Percentiles rank a stretch among this genome's conserved stretches.
These are phyloP conservation scores for Lochmaea crataegi DNA, from an alignment of 2,888 invertebrate genomes.

Conservation along the genomic window DNA sequence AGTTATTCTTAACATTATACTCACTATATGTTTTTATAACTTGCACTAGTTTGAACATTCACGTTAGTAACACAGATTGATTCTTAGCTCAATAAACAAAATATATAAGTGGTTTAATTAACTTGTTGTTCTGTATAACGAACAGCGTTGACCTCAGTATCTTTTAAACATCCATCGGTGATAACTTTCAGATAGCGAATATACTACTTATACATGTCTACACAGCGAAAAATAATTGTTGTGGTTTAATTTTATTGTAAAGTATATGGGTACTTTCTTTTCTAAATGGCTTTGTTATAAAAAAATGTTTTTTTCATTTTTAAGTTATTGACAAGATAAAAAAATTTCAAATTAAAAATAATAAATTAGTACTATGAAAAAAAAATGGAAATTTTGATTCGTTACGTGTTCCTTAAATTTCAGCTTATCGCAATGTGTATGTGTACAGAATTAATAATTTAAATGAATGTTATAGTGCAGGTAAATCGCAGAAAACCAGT, in stretches of 20 bases:
- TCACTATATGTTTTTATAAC: constrained; percentile 1
- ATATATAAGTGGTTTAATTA: constrained; percentile 36
- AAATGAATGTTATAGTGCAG: too few species aligned
- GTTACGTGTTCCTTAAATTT: too few species aligned
- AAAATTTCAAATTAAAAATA: too few species aligned
- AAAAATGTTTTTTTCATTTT: background rate
- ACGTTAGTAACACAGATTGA: constrained; percentile 20
- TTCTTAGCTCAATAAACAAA: constrained; percentile 24
- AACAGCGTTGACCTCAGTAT: constrained; percentile 57
- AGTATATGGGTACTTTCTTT: too few species aligned
- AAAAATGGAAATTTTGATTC: too few species aligned
- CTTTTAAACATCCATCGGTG: constrained; percentile 42
- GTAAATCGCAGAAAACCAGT: too few species aligned
- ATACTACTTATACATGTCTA: constrained; percentile 8
- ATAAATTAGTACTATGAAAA: too few species aligned
- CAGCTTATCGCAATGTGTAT: too few species aligned
- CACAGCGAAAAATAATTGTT: constrained; percentile 13
- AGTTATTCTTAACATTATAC: constrained; percentile 19
- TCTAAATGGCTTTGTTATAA: too few species aligned
- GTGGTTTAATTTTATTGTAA: background rate
- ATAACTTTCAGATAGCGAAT: constrained; percentile 37
- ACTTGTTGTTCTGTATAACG: constrained; percentile 55
- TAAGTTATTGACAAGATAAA: background rate
- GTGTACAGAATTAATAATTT: too few species aligned
- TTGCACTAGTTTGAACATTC: constrained; percentile 9